phyloP scores from a whole-genome alignment of 2,797 vertebrate species.

The Megalops cyprinoides region DNA sequence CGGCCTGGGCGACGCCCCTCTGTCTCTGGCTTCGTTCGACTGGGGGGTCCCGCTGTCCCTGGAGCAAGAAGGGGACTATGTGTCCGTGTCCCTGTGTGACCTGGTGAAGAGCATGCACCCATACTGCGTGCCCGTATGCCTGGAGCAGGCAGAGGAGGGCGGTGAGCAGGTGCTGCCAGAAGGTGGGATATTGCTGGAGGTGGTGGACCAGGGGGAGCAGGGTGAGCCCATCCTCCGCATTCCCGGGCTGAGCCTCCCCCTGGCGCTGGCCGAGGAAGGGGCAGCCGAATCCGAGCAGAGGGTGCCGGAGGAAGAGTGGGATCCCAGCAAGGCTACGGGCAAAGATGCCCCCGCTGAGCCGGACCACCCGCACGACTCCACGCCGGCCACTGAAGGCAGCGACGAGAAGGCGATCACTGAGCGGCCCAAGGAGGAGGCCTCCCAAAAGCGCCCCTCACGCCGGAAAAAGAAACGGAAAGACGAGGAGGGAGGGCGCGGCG shows the following conservation, averaged over 20 bases:
- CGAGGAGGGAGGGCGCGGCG: conserved; percentile 40
- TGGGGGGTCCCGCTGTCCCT: conserved; percentile 57
- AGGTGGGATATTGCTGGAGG: conserved; percentile 84
- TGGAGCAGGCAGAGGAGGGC: conserved; percentile 70
- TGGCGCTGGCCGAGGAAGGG: conserved; percentile 37
- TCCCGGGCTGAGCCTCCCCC: conserved; percentile 48
- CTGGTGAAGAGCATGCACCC: conserved; percentile 91
- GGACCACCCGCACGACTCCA: not conserved
- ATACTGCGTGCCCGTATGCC: conserved; percentile 83
- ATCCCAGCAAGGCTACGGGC: not conserved
- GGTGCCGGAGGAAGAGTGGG: not conserved
- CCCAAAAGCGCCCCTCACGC: conserved; percentile 50
- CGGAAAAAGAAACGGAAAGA: conserved; percentile 70
- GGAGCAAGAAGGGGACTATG: conserved; percentile 62
- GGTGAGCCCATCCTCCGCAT: conserved; percentile 76
- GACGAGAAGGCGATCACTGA: conserved; percentile 41
- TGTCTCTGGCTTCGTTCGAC: conserved; percentile 50
- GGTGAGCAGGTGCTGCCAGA: conserved; percentile 73
- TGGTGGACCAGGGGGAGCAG: conserved; percentile 77
- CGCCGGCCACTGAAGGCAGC: fast-evolving
- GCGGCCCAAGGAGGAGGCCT: conserved; percentile 51
- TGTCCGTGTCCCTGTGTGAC: conserved; percentile 80
- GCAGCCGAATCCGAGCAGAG: conserved; percentile 33
- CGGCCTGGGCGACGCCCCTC: conserved; percentile 42
- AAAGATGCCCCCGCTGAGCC: too few species aligned